Evolutionary conservation across 1,140 invertebrate species (phyloP).

Genomic region (Penaeus vannamei): DNA sequence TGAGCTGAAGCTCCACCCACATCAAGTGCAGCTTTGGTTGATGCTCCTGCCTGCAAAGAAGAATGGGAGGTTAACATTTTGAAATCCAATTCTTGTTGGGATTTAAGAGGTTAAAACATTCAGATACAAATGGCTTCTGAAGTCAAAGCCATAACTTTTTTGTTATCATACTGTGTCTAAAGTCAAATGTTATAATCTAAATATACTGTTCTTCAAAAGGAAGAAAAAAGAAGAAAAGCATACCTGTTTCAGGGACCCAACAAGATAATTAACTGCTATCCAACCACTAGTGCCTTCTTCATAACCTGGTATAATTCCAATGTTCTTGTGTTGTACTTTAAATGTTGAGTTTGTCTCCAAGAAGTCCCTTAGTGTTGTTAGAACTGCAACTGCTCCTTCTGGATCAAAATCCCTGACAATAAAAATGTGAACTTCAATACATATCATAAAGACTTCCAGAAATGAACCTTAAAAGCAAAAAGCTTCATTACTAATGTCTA

Average conservation of each 20-base stretch:
- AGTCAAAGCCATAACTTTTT: neutral
- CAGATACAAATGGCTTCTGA: neutral
- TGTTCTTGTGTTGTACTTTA: conserved; percentile 12
- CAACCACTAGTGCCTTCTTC: conserved; percentile 52
- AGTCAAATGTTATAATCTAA: no score
- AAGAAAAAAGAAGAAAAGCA: neutral
- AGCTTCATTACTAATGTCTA: no score
- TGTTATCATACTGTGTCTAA: no score
- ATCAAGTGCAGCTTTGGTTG: conserved; percentile 42
- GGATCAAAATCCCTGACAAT: conserved; percentile 39
- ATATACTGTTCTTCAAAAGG: no score
- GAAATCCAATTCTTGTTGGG: neutral
- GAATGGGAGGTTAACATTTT: neutral
- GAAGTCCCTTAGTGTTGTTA: conserved; percentile 34
- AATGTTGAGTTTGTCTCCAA: conserved; percentile 29
- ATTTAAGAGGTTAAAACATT: neutral
- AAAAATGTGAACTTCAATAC: no score
- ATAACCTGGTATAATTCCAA: conserved; percentile 38
- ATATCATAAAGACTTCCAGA: no score
- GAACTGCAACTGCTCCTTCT: conserved; percentile 29
- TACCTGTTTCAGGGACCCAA: conserved; percentile 36
- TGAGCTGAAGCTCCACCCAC: conserved; percentile 52
- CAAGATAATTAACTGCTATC: conserved; percentile 49
- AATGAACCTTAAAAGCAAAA: no score
- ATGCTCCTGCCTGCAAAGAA: neutral